A percentile compares a stretch with the other conserved stretches of the same genome.
These are phyloP conservation scores for Tylochromis polylepis DNA, from an alignment of 2,113 vertebrate species.

Conservation along the genomic window DNA sequence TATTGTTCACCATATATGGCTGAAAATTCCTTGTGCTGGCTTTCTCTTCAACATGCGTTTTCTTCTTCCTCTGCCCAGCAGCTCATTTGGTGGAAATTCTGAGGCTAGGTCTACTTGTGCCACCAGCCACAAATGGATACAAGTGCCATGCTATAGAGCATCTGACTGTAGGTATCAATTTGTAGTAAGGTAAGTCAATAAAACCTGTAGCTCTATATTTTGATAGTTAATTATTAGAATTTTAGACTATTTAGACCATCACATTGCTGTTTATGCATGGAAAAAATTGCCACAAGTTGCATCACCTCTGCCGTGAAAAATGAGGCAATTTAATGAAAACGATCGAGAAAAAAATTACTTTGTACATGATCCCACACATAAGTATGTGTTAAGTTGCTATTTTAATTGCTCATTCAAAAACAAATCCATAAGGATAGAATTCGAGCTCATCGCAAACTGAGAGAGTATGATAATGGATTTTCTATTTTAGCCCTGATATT, in stretches of 20 bases:
- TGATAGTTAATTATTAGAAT: neutral
- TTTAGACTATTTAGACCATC: neutral
- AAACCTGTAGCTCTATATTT: neutral
- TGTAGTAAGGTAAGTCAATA: neutral
- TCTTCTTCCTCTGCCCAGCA: neutral
- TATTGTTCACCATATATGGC: neutral
- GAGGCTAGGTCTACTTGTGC: neutral
- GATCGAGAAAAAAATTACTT: neutral
- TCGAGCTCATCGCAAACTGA: neutral
- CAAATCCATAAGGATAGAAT: neutral
- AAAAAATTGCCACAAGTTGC: neutral
- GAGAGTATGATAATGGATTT: neutral
- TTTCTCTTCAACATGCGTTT: neutral
- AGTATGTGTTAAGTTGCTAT: neutral
- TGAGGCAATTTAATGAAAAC: neutral
- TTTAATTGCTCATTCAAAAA: neutral
- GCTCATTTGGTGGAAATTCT: neutral
- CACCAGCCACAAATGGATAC: neutral
- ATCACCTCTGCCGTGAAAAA: neutral
- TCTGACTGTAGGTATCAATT: neutral
- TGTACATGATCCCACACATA: neutral
- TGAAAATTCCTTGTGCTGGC: neutral
- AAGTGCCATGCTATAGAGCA: neutral
- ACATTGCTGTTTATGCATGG: neutral
- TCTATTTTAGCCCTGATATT: neutral